Evolutionary conservation across 1,140 invertebrate species (phyloP), one percentile per base, ranked within the genome.

Genomic region (Cydia strobilella): DNA sequence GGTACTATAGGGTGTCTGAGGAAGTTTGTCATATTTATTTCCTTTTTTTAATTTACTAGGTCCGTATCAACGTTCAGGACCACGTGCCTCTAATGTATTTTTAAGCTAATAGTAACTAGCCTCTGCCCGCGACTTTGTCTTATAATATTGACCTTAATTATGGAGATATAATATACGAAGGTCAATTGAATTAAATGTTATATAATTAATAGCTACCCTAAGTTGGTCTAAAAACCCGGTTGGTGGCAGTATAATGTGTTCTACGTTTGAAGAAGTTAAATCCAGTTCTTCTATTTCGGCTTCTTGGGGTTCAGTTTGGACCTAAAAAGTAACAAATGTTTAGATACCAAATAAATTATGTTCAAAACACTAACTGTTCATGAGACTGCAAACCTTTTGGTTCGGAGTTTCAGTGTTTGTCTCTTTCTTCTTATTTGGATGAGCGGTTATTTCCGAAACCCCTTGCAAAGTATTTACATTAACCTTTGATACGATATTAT

Each of bases 161-260:
- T 13, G 39, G n/a, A 51, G 12, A 27, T 27, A 27, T 27, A 27
- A 27, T 27, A n/a, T n/a, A n/a, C n/a, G 27, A 27, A 27, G 27
- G 27, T 27, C 27, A 27, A 27, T 27, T 27, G 1, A 27, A 27
- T 27, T 2, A 3, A 27, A 27, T 27, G 27, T 27, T 27, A 27
- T 27, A 27, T 51, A 3, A 59, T 20, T 0, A 9, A n/a, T 9
- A 59, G 15, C 51, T 72, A 84, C 84, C 78, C 82, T 78, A 15
- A 78, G 75, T 5, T 77, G 74, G 73, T 91, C 90, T 74, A 86
- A 63, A 74, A 91, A 89, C 76, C 87, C 84, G 69, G 86, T 77
- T 10, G 88, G 86, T 65, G 90, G 89, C 59, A 86, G 76, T 15
- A 90, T 20, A 51, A 86, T 76, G 65, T 82, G 72, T 7, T 79